phyloP scores from a whole-genome alignment of 2,888 invertebrate species.

The Rhogogaster chlorosoma region DNA sequence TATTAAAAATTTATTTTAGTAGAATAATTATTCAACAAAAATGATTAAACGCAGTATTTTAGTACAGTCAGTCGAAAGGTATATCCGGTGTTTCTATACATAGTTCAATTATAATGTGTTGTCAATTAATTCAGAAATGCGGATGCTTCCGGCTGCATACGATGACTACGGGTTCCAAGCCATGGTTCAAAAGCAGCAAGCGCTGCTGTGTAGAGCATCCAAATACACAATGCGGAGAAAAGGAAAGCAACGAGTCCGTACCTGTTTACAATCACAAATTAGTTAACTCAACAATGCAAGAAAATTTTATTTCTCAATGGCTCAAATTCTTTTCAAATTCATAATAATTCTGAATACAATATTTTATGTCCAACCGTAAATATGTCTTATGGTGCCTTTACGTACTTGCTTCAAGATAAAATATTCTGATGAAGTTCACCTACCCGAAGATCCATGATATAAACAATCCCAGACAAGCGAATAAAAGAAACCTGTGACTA shows the following conservation, averaged over 20 bases:
- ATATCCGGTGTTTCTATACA: slow-evolving; percentile 50
- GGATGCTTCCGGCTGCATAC: slow-evolving; percentile 52
- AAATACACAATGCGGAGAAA: slow-evolving; percentile 77
- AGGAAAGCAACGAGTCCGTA: slow-evolving; percentile 75
- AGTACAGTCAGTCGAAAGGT: slow-evolving; percentile 52
- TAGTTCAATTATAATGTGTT: slow-evolving; percentile 26
- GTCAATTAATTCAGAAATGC: slow-evolving; percentile 55
- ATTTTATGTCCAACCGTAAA: not conserved
- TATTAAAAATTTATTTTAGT: slow-evolving; percentile 34
- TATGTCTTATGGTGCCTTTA: not conserved
- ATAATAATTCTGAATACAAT: not conserved
- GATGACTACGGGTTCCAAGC: slow-evolving; percentile 59
- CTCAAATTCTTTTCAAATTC: not conserved
- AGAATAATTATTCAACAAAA: not conserved
- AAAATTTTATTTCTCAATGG: not conserved
- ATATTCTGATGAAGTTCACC: slow-evolving; percentile 72
- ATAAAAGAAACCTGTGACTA: slow-evolving; percentile 81
- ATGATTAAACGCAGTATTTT: slow-evolving; percentile 25
- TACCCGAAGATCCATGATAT: slow-evolving; percentile 80
- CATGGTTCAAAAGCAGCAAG: slow-evolving; percentile 78
- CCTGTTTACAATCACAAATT: slow-evolving; percentile 57
- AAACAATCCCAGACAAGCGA: slow-evolving; percentile 80
- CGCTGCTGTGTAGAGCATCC: slow-evolving; percentile 79
- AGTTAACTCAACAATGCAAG: not conserved
- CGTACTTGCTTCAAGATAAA: too few relatives aligned